These are phyloP conservation scores for Sylvia atricapilla DNA, from an alignment of 2,113 vertebrate species.

Conservation along the genomic window DNA sequence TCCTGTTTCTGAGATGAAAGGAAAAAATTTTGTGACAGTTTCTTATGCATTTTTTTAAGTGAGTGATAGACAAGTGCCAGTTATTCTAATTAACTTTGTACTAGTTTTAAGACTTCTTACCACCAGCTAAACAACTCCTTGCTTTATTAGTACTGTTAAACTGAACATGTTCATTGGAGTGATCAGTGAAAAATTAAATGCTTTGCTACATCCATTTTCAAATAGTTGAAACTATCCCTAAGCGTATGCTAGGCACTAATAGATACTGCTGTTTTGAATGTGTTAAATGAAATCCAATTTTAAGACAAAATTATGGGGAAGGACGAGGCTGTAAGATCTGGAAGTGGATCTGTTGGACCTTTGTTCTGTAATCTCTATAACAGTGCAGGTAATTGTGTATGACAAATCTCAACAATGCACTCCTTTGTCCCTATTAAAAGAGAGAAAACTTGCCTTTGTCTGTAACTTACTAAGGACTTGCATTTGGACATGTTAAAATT, in stretches of 20 bases:
- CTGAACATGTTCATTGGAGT: background rate
- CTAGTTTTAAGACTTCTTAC: background rate
- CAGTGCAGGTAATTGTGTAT: conserved; percentile 40
- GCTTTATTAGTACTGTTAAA: background rate
- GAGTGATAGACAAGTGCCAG: background rate
- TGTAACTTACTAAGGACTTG: background rate
- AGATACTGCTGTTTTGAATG: background rate
- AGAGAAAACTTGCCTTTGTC: background rate
- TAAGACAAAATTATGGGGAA: background rate
- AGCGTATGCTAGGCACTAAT: background rate
- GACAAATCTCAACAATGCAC: background rate
- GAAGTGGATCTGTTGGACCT: conserved; percentile 7
- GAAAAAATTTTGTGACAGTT: background rate
- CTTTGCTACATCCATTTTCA: background rate
- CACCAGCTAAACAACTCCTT: background rate
- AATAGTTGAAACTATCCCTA: background rate
- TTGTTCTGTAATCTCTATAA: conserved; percentile 29
- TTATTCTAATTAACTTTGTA: background rate
- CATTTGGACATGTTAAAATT: background rate
- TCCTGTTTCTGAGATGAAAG: background rate
- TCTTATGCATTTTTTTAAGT: background rate
- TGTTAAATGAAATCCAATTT: background rate
- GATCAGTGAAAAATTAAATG: background rate
- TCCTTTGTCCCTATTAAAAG: background rate
- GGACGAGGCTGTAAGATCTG: background rate